Conservation (phyloP, 2,113 vertebrate genomes). For the Ciconia boyciana region DNA sequence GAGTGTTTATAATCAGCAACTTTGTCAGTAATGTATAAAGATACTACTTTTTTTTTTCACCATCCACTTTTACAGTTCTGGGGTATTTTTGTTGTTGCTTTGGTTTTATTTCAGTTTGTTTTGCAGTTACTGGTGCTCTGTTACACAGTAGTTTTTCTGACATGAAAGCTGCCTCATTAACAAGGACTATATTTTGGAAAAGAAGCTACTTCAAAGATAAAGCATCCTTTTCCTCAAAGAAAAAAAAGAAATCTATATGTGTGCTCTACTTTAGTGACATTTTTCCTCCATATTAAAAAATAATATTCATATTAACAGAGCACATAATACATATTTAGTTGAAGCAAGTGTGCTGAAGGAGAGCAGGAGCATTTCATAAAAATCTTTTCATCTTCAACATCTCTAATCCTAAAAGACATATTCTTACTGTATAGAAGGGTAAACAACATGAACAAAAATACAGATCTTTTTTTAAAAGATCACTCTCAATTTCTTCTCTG, state of each 20-base stretch:
- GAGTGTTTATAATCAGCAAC: not conserved
- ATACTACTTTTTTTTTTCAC: not conserved
- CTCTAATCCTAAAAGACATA: not conserved
- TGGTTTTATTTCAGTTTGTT: conserved; percentile 17
- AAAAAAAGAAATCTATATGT: not conserved
- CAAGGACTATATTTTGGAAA: conserved; percentile 20
- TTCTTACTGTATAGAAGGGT: not conserved
- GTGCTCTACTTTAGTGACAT: conserved; percentile 42
- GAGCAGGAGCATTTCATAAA: not conserved
- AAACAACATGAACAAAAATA: conserved; percentile 11
- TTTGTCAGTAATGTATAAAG: not conserved
- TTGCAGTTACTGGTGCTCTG: not conserved
- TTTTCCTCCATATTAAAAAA: not conserved
- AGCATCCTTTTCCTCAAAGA: conserved; percentile 35
- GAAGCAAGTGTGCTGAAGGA: not conserved
- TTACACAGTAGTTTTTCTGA: conserved; percentile 4
- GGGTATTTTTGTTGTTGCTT: not conserved
- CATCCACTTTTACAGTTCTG: not conserved
- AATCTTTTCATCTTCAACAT: conserved; percentile 25
- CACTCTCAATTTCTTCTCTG: not conserved
- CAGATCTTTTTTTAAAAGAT: not conserved
- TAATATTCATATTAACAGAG: conserved; percentile 8
- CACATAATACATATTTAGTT: not conserved
- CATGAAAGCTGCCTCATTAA: conserved; percentile 59
- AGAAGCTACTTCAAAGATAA: conserved; percentile 50